Evolutionary conservation across 2,888 invertebrate species (phyloP), one percentile per base, ranked within the genome.

Genomic region (Apamea monoglypha): DNA sequence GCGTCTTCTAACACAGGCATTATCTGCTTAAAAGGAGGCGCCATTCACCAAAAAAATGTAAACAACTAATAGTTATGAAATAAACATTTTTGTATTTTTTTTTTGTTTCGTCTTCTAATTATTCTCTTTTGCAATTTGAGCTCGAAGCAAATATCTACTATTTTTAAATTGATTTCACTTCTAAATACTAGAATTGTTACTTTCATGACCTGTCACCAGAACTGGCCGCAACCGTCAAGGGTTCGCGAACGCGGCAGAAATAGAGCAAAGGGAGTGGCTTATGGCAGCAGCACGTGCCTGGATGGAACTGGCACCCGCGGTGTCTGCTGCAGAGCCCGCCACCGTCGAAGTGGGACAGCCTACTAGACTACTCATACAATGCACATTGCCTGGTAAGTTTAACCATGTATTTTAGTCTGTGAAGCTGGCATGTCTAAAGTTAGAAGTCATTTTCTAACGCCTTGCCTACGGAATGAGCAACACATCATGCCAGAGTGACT

Each of bases 341-440:
- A 97, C 97, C 8, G 97, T 98, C 16, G 98, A 98, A 94, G 98
- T 98, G 72, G 98, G 98, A 21, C 98, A 98, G 93, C 97, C 97
- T 36, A 98, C 98, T 29, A 96, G 97, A 74, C 93, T 98, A n/a
- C 97, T 97, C 14, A 97, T 98, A 84, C 98, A 98, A 93, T 97
- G 97, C 81, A 97, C 97, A 25, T 91, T 98, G 82, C 98, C 98
- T 89, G 97, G 98, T 98, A 92, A 91, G 80, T 50, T 47, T 16
- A 16, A 16, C 25, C 29, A 56, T n/a, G 16, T 68, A 68, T 68
- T 29, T 7, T 16, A 53, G 32, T 25, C n/a, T 21, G 2, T 61
- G 12, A 12, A 59, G 5, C 10, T 29, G 44, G 6, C 8, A n/a
- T 16, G 2, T 1, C 29, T 40, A 1, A 59, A 59, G 7, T n/a